Conservation (phyloP, 2,888 invertebrate species). For the Meteorus colon region DNA sequence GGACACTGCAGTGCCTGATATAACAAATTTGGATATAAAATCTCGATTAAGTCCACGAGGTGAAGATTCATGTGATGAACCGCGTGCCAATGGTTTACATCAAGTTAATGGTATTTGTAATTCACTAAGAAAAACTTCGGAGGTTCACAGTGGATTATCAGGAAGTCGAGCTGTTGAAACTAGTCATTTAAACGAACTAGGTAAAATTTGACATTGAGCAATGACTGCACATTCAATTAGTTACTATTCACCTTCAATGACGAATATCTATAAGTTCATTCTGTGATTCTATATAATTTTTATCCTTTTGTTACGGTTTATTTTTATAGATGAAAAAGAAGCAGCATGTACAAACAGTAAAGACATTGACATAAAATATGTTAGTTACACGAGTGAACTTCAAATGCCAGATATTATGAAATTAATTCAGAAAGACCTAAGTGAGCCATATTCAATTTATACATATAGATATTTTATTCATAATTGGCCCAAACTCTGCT, state of each 20-base stretch:
- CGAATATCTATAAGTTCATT: neutral
- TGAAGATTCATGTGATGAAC: conserved; percentile 51
- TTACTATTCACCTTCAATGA: neutral
- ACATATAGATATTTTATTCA: conserved; percentile 99
- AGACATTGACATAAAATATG: conserved; percentile 75
- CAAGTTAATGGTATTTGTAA: conserved; percentile 67
- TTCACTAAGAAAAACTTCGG: conserved; percentile 57
- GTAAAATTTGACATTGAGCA: conserved; percentile 51
- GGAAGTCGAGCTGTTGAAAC: conserved; percentile 63
- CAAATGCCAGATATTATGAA: conserved; percentile 99
- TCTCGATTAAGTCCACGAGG: conserved; percentile 63
- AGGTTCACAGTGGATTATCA: conserved; percentile 51
- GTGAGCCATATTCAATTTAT: conserved; percentile 99
- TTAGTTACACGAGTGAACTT: conserved; percentile 93
- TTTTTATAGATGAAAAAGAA: conserved; percentile 58
- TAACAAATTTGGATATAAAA: conserved; percentile 64
- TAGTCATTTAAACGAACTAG: conserved; percentile 69
- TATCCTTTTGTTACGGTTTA: conserved; percentile 4
- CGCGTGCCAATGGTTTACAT: conserved; percentile 64
- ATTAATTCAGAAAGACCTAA: conserved; percentile 98
- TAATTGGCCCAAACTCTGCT: conserved; percentile 99
- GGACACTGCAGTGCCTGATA: conserved; percentile 57
- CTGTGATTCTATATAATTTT: conserved; percentile 7
- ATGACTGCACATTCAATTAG: neutral
- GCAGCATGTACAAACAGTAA: conserved; percentile 59